Evolutionary conservation across 1,140 invertebrate species (phyloP), one percentile per base, ranked within the genome.

Genomic region (Adoxophyes honmai): DNA sequence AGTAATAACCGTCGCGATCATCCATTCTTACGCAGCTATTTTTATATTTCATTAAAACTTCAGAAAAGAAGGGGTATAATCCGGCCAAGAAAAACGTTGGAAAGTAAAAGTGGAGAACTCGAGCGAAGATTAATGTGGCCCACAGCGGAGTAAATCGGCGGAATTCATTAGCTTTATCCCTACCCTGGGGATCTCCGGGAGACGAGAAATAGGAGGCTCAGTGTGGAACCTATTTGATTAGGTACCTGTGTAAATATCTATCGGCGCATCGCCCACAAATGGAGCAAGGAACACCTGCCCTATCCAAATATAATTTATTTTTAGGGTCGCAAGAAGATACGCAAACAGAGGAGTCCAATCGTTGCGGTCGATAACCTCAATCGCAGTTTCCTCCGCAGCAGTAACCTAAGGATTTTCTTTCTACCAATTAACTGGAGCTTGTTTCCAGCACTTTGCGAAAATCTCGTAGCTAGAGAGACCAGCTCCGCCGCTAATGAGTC

Each of bases 11-110:
- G 16, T 28, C 21, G 42, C 42, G 18, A 21, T 28, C 21, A 28
- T 48, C 18, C 42, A 33, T 28, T 48, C 42, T 48, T 48, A 9
- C 15, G 15, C 42, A 48, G 42, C n/a, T 48, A 48, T 48, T 48
- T 48, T 48, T 28, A 33, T 48, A 48, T 28, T 48, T 48, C 42
- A 14, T 48, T 33, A 28, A 48, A 48, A 48, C 42, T 28, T 28
- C 16, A 48, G 18, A 28, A 28, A 6, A 48, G 21, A 28, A 28
- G 42, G 39, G 39, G 39, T 44, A 44, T 48, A 48, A 48, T 48
- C 42, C 42, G n/a, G 21, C 2, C 2, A 48, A 48, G 42, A 48
- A 48, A 48, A 48, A 33, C 5, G 42, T n/a, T n/a, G 42, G 10
- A 18, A 11, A 6, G 39, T 11, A 13, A 48, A 48, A 48, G 42